Base-by-base conservation (phyloP, 1,140 invertebrate genomes). In the Caenorhabditis briggsae region DNA sequence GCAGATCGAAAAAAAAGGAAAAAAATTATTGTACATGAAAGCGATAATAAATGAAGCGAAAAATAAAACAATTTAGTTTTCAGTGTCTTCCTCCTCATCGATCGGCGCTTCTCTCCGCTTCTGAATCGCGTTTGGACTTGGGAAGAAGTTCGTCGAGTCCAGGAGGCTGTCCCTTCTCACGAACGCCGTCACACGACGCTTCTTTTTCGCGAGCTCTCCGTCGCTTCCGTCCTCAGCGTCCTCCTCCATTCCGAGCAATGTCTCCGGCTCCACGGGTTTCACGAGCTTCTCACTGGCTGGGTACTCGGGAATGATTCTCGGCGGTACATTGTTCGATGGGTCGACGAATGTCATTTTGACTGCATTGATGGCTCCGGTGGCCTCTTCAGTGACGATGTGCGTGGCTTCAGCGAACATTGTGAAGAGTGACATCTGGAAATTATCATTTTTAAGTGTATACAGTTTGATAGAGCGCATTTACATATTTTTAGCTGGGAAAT, bases 81-180 rank as follows among this genome's bases (percentile, higher is more conserved):
- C 33, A 33, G 33, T 33, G 33, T 33, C 33, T 33, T 33, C 33
- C 33, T 33, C 33, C 33, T 33, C 33, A 33, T 70, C 64, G n/a
- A 70, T 70, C n/a, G 64, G 11, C 5, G 20, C 6, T 46, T 70
- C 64, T 70, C 64, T 70, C 18, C 64, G 43, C 16, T 70, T 70
- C 41, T 11, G 33, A 46, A 70, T 70, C 1, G 64, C 6, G 6
- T 5, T 3, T 8, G 64, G 64, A 14, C 64, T 70, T 41, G 46
- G 23, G n/a, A 70, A 70, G 2, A 70, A 18, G 41, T 70, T 70
- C 14, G 64, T 70, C 12, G 64, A 46, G 9, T 70, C 64, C 2
- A 70, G 64, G 6, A 70, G 43, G 8, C 41, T 70, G 41, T 70
- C 64, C 8, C 64, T 11, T 16, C 64, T 11, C 8, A 70, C 64